phyloP scores from a whole-genome alignment of 1,140 invertebrate genomes.

The Micrasema minimum region DNA sequence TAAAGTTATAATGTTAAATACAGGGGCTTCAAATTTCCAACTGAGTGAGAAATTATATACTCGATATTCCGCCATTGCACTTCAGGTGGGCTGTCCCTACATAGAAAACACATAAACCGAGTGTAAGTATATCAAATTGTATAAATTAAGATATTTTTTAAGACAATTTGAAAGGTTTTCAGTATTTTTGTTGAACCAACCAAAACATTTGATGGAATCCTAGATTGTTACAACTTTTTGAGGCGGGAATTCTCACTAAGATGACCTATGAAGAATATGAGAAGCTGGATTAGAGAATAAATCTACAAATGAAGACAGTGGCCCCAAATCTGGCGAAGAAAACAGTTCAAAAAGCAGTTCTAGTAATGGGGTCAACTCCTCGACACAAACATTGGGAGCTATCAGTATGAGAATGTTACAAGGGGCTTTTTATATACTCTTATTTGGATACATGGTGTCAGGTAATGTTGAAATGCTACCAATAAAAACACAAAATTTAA shows the following conservation, averaged over 20 bases:
- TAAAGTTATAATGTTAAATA: conserved; percentile 42
- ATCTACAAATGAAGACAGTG: conserved; percentile 58
- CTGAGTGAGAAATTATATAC: conserved; percentile 78
- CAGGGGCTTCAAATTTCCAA: conserved; percentile 75
- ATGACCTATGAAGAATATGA: conserved; percentile 78
- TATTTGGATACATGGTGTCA: conserved; percentile 68
- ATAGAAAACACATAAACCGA: conserved; percentile 74
- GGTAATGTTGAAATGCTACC: conserved; percentile 55
- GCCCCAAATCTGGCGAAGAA: conserved; percentile 58
- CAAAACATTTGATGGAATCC: neutral
- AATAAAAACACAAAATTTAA: no score
- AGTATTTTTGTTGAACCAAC: neutral
- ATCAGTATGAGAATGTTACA: conserved; percentile 73
- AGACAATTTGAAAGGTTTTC: no score
- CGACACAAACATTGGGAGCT: conserved; percentile 66
- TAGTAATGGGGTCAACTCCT: conserved; percentile 5
- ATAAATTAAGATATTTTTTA: neutral
- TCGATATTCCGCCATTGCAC: conserved; percentile 76
- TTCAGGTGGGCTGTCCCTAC: conserved; percentile 78
- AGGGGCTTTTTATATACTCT: conserved; percentile 73
- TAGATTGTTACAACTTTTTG: conserved; percentile 76
- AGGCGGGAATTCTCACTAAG: conserved; percentile 76
- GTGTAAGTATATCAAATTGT: conserved; percentile 65
- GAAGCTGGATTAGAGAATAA: conserved; percentile 61
- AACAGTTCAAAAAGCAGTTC: conserved; percentile 39